Evolutionary conservation across 2,113 vertebrate genomes (phyloP).

Genomic region (Erythrocercus mccallii): DNA sequence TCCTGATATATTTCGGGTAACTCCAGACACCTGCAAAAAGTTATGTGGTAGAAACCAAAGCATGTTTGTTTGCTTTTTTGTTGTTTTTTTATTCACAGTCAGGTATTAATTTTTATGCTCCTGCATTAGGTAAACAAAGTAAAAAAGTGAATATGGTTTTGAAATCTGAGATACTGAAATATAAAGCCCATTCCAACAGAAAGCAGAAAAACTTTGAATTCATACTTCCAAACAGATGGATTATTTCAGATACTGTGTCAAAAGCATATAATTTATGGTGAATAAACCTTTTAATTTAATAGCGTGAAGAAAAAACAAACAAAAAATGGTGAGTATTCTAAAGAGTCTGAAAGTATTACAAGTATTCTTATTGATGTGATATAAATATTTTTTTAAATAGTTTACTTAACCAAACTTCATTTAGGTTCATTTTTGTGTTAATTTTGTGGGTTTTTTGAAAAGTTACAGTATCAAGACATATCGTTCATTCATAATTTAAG

Average conservation of each 20-base stretch:
- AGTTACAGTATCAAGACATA: neutral
- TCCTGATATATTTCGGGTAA: neutral
- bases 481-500: neutral
- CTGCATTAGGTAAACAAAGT: neutral
- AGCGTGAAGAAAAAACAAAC: neutral
- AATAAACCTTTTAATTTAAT: neutral
- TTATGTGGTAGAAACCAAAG: neutral
- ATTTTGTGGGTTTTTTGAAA: neutral
- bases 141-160: neutral
- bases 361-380: neutral
- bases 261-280: neutral
- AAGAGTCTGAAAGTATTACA: neutral
- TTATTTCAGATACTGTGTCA: neutral
- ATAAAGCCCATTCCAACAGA: neutral
- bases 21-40: neutral
- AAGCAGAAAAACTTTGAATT: neutral
- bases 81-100: neutral
- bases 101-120: neutral
- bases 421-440: neutral
- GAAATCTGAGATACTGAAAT: neutral
- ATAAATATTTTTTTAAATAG: neutral
- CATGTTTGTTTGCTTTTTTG: neutral
- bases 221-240: neutral
- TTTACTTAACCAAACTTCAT: neutral
- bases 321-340: neutral